phyloP scores from a whole-genome alignment of 2,113 vertebrate species.

The Larimichthys crocea region DNA sequence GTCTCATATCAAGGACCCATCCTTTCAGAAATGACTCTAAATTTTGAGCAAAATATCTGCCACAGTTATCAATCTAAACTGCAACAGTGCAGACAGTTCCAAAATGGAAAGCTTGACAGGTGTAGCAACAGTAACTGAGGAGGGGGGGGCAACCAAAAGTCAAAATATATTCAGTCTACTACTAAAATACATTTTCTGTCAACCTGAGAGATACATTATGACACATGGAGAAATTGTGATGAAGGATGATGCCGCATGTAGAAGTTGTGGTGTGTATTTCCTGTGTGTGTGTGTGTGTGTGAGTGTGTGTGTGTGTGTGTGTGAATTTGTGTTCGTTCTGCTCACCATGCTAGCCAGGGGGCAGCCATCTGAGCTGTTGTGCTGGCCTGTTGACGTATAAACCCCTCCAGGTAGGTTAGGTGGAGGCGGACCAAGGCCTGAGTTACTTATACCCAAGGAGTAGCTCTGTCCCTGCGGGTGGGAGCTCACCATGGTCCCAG shows the following conservation, averaged over 20 bases:
- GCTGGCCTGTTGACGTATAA: conserved; percentile 69
- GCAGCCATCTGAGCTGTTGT: conserved; percentile 74
- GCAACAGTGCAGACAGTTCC: too few relatives aligned
- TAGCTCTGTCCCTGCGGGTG: conserved; percentile 82
- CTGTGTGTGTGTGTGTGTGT: background rate
- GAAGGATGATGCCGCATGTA: background rate
- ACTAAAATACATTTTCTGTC: background rate
- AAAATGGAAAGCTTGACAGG: too few relatives aligned
- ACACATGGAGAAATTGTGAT: background rate
- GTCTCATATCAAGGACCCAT: background rate
- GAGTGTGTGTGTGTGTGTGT: background rate
- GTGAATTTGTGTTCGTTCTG: conserved; percentile 3
- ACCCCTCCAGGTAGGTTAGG: conserved; percentile 74
- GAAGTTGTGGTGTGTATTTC: background rate
- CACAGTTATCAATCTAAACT: too few relatives aligned
- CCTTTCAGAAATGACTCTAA: background rate
- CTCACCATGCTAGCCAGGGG: conserved; percentile 82
- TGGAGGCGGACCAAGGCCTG: conserved; percentile 76
- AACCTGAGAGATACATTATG: background rate
- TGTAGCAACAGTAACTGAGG: background rate
- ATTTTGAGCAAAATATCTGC: too few relatives aligned
- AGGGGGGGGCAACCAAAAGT: background rate
- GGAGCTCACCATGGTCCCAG: conserved; percentile 76
- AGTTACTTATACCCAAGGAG: conserved; percentile 80
- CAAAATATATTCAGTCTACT: background rate